These are phyloP conservation scores for Catocala nupta DNA, from an alignment of 2,888 invertebrate species.

Conservation along the genomic window DNA sequence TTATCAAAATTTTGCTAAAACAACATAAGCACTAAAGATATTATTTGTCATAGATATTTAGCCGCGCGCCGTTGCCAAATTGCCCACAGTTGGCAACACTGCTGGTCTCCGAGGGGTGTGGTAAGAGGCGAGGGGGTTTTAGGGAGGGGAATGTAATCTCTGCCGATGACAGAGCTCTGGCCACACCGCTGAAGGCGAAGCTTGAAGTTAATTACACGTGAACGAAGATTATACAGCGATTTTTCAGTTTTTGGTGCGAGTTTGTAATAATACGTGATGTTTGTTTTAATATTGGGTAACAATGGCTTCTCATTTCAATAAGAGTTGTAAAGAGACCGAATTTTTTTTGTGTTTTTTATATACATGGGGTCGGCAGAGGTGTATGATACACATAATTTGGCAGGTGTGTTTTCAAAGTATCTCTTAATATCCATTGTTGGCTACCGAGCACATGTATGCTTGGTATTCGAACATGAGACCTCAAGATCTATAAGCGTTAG, in stretches of 20 bases:
- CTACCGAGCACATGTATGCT: too few relatives aligned
- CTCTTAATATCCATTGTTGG: too few relatives aligned
- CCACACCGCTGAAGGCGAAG: slow-evolving; percentile 22
- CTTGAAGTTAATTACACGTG: slow-evolving; percentile 52
- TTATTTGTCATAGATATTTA: slow-evolving; percentile 50
- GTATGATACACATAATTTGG: too few relatives aligned
- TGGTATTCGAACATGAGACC: too few relatives aligned
- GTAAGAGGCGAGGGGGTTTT: slow-evolving; percentile 12
- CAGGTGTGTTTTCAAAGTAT: too few relatives aligned
- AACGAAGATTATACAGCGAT: slow-evolving; percentile 52
- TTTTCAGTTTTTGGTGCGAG: slow-evolving; percentile 36
- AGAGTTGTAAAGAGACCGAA: too few relatives aligned
- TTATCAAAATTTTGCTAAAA: slow-evolving; percentile 37
- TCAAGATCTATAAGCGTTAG: too few relatives aligned
- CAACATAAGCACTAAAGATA: slow-evolving; percentile 33
- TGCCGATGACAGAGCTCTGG: slow-evolving; percentile 45
- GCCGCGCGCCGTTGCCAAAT: slow-evolving; percentile 45
- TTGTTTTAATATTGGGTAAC: too few relatives aligned
- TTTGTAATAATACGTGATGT: too few relatives aligned
- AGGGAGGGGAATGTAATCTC: slow-evolving; percentile 38
- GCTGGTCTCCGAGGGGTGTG: slow-evolving; percentile 7
- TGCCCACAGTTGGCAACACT: slow-evolving; percentile 50
- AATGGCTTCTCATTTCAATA: too few relatives aligned
- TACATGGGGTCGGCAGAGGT: too few relatives aligned
- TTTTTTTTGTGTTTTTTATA: too few relatives aligned